A percentile compares a stretch with the other conserved stretches of the same genome.
Conservation (phyloP, 2,888 invertebrate genomes). For the Sphaeridia pumilis region DNA sequence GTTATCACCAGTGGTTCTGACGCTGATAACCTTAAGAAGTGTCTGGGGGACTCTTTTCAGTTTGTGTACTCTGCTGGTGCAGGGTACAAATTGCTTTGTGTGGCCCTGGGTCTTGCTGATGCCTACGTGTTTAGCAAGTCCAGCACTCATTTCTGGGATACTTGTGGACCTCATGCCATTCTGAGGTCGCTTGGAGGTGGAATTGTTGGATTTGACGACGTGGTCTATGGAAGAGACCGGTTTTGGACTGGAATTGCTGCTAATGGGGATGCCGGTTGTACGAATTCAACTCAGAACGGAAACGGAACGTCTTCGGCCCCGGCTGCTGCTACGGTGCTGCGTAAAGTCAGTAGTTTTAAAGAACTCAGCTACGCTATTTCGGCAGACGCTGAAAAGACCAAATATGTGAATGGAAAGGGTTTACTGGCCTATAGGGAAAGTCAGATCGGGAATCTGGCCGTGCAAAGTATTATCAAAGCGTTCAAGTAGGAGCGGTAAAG, state of each 20-base stretch:
- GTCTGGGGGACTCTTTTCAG: conserved; percentile 43
- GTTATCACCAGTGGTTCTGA: conserved; percentile 30
- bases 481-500: too few species aligned
- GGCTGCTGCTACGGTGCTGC: neutral
- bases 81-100: conserved; percentile 75
- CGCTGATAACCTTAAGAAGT: conserved; percentile 18
- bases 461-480: conserved; percentile 1
- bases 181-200: conserved; percentile 69
- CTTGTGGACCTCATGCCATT: conserved; percentile 80
- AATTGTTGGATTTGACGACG: conserved; percentile 38
- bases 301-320: too few species aligned
- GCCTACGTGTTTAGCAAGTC: conserved; percentile 61
- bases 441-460: conserved; percentile 16
- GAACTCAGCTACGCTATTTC: conserved; percentile 13
- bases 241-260: neutral
- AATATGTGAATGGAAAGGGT: conserved; percentile 26
- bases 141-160: conserved; percentile 83
- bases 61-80: conserved; percentile 64
- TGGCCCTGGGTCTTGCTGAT: conserved; percentile 56
- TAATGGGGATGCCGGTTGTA: too few species aligned
- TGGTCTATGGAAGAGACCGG: conserved; percentile 1
- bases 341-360: conserved; percentile 5
- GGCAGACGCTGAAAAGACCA: conserved; percentile 13
- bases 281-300: neutral
- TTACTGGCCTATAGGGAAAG: conserved; percentile 26